Evolutionary conservation across 2,797 vertebrate genomes (phyloP), one percentile per base, ranked within the genome.

Genomic region (Uromys caudimaculatus): DNA sequence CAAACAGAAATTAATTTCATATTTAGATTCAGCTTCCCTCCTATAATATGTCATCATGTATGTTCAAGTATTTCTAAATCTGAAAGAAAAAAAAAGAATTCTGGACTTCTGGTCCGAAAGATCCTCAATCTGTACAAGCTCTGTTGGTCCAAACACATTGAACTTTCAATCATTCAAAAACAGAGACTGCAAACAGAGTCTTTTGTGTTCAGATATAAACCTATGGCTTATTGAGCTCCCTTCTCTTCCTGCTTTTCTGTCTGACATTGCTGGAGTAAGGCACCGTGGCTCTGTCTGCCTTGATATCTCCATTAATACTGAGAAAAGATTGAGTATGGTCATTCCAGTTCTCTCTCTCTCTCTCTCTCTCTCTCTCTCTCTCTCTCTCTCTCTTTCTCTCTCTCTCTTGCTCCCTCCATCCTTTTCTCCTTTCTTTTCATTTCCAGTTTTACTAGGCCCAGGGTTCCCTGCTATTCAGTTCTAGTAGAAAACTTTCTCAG

Each of bases 151-250:
- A 79, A 24, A 52, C 9, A 71, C 21, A 50, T 44, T 35, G 3
- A 27, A 41, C 3, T 6, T 32, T 79, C 32, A 4, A 35, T 0
- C 0, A 35, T 35, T 76, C 23, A 44, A 10, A 0, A 41, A 58
- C 24, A 32, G 60, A 32, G 27, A 82, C 35, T 47, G 27, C 14
- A 41, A n/a, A 52, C 79, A 35, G 67, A 56, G 23, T 6, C 58
- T 2, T 0, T 3, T 50, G 54, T 13, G 32, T 32, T 60, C 11
- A 13, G 3, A 2, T 8, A 2, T 16, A 54, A 62, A 19, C n/a
- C 47, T 16, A 14, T 52, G 64, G n/a, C 56, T 60, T 16, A 12
- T 6, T 54, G 6, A 23, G 73, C 82, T 44, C 64, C 32, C 56
- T 62, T 21, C 3, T 79, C 21, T 44, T 79, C 58, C 41, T 62